Evolutionary conservation across 2,888 invertebrate genomes (phyloP).

Genomic region (Apotomis capreana): DNA sequence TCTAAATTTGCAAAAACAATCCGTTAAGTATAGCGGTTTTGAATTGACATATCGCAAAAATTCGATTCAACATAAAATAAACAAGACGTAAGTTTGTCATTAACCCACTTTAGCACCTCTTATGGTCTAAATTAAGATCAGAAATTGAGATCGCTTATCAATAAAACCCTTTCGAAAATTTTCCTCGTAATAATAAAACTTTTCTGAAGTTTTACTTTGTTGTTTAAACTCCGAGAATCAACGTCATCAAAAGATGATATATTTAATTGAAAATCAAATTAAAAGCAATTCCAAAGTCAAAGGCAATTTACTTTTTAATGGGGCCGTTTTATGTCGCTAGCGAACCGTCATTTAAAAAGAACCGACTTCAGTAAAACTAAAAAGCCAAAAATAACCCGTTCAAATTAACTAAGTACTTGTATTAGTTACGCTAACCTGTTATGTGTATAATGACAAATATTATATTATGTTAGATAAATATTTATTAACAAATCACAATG

Average conservation of each 20-base stretch:
- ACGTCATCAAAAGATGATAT: constrained; percentile 8
- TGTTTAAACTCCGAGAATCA: constrained; percentile 6
- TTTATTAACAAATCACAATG: too few relatives aligned
- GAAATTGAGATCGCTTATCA: constrained; percentile 50
- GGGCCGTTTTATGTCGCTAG: neutral
- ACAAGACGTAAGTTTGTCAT: constrained; percentile 17
- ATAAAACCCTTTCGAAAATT: constrained; percentile 47
- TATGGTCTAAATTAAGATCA: constrained; percentile 17
- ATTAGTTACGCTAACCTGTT: too few relatives aligned
- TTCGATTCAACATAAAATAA: neutral
- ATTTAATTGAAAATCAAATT: constrained; percentile 1
- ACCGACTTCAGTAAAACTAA: too few relatives aligned
- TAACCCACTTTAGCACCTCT: constrained; percentile 19
- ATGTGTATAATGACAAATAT: too few relatives aligned
- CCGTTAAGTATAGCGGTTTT: too few relatives aligned
- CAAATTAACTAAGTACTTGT: too few relatives aligned
- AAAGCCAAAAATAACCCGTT: too few relatives aligned
- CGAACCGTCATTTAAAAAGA: neutral
- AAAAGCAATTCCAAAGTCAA: neutral
- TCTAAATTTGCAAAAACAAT: too few relatives aligned
- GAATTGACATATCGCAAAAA: too few relatives aligned
- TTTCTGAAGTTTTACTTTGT: constrained; percentile 18
- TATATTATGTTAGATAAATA: too few relatives aligned
- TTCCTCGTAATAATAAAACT: constrained; percentile 42
- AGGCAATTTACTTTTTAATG: neutral